Evolutionary conservation across 2,888 invertebrate genomes (phyloP), one percentile per base, ranked within the genome.

Genomic region (Vandiemenella viatica): DNA sequence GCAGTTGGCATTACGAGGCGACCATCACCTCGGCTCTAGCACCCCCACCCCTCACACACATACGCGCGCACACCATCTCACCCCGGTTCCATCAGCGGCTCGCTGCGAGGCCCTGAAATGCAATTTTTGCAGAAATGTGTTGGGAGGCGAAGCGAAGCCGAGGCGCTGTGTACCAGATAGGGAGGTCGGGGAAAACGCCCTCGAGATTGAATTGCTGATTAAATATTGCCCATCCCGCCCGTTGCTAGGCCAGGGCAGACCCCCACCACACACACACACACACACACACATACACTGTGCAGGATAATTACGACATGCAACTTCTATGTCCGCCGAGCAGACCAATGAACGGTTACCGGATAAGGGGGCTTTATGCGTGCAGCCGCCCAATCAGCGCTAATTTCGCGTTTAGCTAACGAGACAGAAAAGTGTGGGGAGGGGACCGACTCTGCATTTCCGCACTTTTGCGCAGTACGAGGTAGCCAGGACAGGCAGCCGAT

Each of bases 201-300:
- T 46, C 41, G 46, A 50, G 50, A 50, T 50, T 50, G 50, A 50
- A 46, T 46, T 50, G 50, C 37, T 50, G 50, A 50, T 50, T 50
- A 50, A 50, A 50, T 50, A 50, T 50, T 42, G 40, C 49, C 45
- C 45, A 32, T 32, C 32, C 32, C 32, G n/a, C 13, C 32, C 13
- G 13, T 32, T n/a, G 10, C 32, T 32, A 10, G n/a, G 13, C 32
- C 32, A n/a, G n/a, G 13, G 32, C 13, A 32, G 5, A 10, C n/a
- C 32, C 32, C 32, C 32, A 13, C 32, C 32, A n/a, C 32, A 10
- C 32, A 3, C n/a, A n/a, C n/a, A n/a, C n/a, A n/a, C n/a, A 32
- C n/a, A 10, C n/a, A 32, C n/a, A 32, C n/a, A 32, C 32, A 10
- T 32, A 13, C 32, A n/a, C 32, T 32, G 32, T 32, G 32, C 10